Evolutionary conservation across 2,888 invertebrate genomes (phyloP), one percentile per base, ranked within the genome.

Genomic region (Oscheius onirici): DNA sequence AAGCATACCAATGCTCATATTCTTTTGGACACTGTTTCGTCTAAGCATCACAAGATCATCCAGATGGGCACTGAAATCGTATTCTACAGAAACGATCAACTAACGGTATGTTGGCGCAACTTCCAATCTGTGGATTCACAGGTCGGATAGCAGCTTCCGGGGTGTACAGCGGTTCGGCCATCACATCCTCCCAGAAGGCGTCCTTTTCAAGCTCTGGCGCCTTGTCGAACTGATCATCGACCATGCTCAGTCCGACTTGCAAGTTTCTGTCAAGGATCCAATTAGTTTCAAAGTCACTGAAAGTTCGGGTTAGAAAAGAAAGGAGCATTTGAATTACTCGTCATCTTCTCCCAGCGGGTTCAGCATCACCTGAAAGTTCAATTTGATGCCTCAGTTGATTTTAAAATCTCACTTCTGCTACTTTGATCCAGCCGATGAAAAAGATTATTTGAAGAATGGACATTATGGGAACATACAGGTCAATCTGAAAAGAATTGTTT

Each of bases 91-190:
- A 17, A 26, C 3, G 26, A n/a, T 26, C 28, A 49, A 60, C 75
- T 58, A 54, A 78, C 78, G 61, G 43, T 17, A 76, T 49, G 28
- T 84, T 82, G 22, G 75, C 84, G 69, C 84, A 84, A 34, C 83
- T 84, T 28, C 85, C 85, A 46, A 86, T 71, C 72, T 81, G 83
- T 1, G 86, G 86, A 71, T 86, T 86, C 46, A 80, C 68, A 1
- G 84, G 82, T 44, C 86, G 57, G 55, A 72, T 68, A 1, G 86
- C 85, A 49, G 79, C 76, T 71, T 86, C 84, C 2, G 79, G 77
- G 1, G 86, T 86, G 72, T 86, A 86, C 17, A 86, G 72, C 2
- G 84, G 84, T 67, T 86, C 80, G 5, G 84, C 81, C 51, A 76
- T 67, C 8, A 69, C 71, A 51, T 78, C 79, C 49, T 83, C 81